phyloP scores from a whole-genome alignment of 1,140 invertebrate genomes.

The Bombus balteatus region DNA sequence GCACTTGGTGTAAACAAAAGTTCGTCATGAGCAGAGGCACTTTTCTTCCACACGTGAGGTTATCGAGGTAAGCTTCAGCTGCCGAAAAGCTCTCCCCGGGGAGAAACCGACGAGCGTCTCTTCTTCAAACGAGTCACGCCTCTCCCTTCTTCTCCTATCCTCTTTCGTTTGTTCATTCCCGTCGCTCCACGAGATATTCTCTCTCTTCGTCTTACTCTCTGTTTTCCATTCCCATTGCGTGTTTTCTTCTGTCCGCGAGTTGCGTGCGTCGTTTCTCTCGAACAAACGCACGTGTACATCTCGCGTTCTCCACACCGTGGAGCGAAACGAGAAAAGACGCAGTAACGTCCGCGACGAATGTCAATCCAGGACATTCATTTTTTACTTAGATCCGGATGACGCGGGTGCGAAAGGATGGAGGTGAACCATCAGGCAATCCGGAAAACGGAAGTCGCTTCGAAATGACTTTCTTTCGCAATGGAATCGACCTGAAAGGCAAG shows the following conservation, averaged over 20 bases:
- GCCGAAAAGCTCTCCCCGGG: constrained; percentile 26
- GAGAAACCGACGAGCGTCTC: background rate
- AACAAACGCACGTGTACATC: constrained; percentile 51
- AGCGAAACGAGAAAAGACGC: constrained; percentile 19
- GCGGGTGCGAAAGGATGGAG: background rate
- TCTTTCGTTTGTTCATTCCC: background rate
- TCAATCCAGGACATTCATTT: background rate
- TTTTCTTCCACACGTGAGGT: constrained; percentile 35
- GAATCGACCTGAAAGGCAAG: constrained; percentile 39
- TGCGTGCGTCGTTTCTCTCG: background rate
- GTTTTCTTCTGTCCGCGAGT: background rate
- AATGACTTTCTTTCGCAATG: constrained; percentile 47
- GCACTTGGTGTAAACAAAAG: constrained; percentile 39
- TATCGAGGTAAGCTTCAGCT: constrained; percentile 40
- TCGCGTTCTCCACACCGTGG: constrained; percentile 16
- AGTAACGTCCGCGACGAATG: too few relatives aligned
- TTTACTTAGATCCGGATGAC: background rate
- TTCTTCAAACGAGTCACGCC: constrained; percentile 34
- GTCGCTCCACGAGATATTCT: background rate
- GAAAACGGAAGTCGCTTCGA: constrained; percentile 33
- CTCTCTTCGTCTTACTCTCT: background rate
- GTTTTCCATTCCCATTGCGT: constrained; percentile 10
- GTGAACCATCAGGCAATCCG: background rate
- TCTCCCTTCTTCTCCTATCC: background rate
- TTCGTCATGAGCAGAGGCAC: constrained; percentile 37